Base-by-base conservation (phyloP, 2,113 vertebrate genomes). In the Thermophis baileyi region DNA sequence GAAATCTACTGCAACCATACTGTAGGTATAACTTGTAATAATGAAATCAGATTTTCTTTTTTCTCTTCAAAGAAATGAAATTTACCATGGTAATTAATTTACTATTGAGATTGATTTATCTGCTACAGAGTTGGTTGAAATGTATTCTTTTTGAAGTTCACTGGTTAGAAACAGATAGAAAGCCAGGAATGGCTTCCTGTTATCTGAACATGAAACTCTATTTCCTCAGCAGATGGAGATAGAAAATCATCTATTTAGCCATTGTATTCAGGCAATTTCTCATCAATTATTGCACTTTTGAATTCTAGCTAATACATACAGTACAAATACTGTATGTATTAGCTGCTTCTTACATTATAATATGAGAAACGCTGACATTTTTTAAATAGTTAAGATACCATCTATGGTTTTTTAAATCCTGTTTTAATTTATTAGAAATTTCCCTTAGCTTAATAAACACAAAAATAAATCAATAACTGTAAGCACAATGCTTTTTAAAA, bases 61-160 rank as follows among this genome's bases (percentile, higher is more conserved):
- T 87, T 94, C 89, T 95, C 94, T 85, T 92, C 57, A 89, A 85
- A 92, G 49, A 92, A 51, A 93, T 47, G 91, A 57, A 63, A 44
- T 14, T 22, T 85, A 90, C 74, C 93, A 90, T 91, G 91, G 93
- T 91, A 95, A 90, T 87, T 87, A 81, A 91, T 88, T 50, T 90
- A 91, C 24, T 5, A 90, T 95, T 89, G 90, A 88, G 35, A 55
- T 44, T 0, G 0, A 27, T 44, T 9, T 20, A 44, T 44, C 55
- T 54, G 14, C 55, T 24, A 85, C 53, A 49, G 24, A 44, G 30
- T n/a, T 60, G 51, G 54, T 47, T 53, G 74, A 51, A 44, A 5
- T 86, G 16, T 69, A 51, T 40, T 55, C 18, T 27, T 81, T 51
- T 35, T 24, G 6, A 35, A 91, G 40, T 20, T n/a, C 47, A 81